Base-by-base conservation (phyloP, 1,140 invertebrate genomes). In the Babylonia areolata region DNA sequence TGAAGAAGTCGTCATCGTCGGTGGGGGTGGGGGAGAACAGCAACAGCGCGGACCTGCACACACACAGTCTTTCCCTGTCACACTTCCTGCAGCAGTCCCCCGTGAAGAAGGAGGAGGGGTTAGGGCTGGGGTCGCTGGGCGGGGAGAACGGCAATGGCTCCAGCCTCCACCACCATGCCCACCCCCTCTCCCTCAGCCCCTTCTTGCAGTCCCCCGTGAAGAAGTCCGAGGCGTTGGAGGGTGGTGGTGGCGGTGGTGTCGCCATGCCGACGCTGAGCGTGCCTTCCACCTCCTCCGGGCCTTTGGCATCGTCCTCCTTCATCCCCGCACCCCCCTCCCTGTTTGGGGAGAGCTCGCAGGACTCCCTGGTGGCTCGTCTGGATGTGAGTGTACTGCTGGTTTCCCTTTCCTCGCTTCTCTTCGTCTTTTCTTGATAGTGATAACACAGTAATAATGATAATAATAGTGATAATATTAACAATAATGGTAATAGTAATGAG, bases 311-410 rank as follows among this genome's bases (percentile, higher is more conserved):
- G 33, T 54, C 77, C 9, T 77, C 86, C 5, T 87, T 83, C 35
- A 77, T 81, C 39, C 42, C 82, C 35, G 75, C 81, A 35, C 85
- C 82, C 28, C 82, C 73, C 11, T 78, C 84, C 9, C 40, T 88
- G 33, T 88, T 88, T 46, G 85, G 84, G 40, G 88, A 88, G 58
- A 87, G 81, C 42, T 88, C 88, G 6, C 78, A 86, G 37, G 88
- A 88, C 64, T 87, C 88, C 33, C 77, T 88, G 20, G 86, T 87
- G 79, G 86, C 85, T 6, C 71, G 84, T n/a, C 42, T 87, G 73
- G 88, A 88, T 85, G 88, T 88, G 86, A 88, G 88, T 83, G 71
- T 9, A 51, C 46, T 51, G 46, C 46, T 51, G 46, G 17, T 51
- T 12, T 9, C 46, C 17, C 46, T 51, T 9, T 51, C 46, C 17